Evolutionary conservation across 2,113 vertebrate species (phyloP), one percentile per base, ranked within the genome.

Genomic region (Tursiops truncatus): DNA sequence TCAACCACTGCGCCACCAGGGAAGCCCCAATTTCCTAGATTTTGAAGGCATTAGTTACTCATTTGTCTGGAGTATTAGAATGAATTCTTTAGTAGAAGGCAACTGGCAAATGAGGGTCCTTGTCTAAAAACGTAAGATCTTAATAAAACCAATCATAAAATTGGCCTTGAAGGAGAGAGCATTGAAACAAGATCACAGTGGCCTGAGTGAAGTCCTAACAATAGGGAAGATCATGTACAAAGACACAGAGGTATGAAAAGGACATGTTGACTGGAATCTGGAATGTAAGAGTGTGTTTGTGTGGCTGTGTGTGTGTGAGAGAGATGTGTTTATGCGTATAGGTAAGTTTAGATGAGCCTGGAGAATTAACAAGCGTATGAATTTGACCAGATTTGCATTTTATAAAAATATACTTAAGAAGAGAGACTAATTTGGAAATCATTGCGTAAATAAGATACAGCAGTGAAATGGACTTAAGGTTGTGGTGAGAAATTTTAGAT

Each of bases 401-500:
- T 95, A 63, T 18, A 88, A 91, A 91, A 88, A 63, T n/a, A 71
- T 23, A 44, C 23, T 44, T 71, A 60, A 53, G 41, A 65, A 92
- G n/a, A 86, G 28, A 91, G 44, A 79, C 23, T 60, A 38, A 36
- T 68, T 97, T 91, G 17, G 26, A 73, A 77, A 56, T 38, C 5
- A 58, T 8, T 88, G 36, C 21, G 36, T 26, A 94, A 86, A 28
- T 91, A 82, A 91, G 26, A 83, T 88, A 63, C 20, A 79, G 33
- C 38, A 33, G 47, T 79, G 17, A 83, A 20, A 56, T 41, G 33
- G 65, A n/a, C n/a, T 68, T 65, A 71, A 79, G 25, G 14, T 41
- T 84, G 71, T 91, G 63, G 25, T 67, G 65, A 73, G 60, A 70
- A 60, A 94, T 68, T 93, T 38, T 97, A 91, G 36, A 41, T 44